Evolutionary conservation across 2,888 invertebrate genomes (phyloP), one percentile per base, ranked within the genome.

Genomic region (Apodemia zela): DNA sequence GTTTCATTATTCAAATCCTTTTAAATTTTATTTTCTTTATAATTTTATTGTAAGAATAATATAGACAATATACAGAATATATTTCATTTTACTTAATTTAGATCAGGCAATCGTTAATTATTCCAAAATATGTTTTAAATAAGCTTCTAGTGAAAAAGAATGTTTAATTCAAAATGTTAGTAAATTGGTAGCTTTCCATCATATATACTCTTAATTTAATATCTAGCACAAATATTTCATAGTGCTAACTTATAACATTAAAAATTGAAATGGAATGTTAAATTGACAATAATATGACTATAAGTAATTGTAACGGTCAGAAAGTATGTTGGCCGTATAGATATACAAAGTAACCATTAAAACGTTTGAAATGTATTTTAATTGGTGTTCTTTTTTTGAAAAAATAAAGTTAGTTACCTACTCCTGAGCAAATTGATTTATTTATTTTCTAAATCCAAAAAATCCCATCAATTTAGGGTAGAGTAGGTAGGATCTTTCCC

Each of bases 301-400:
- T 66, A 54, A 54, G 13, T 71, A 73, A 71, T 65, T 61, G 38
- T 61, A 61, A 66, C 65, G 66, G 66, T 65, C 67, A 66, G 67
- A 61, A 49, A 59, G 58, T 42, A 47, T 59, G 57, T 54, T 51
- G 75, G 69, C 76, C 78, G 79, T 75, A 77, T 74, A 62, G 62
- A 68, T 82, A 78, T 82, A 82, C 80, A 81, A 78, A 72, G 73
- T 79, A 82, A 78, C 75, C 74, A 70, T 81, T 79, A 81, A 80
- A 85, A 87, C 81, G 87, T 84, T 83, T 82, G 82, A 83, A 82
- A 80, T 85, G 84, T 87, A 82, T 89, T 87, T 85, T 82, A 84
- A 85, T 88, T 87, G 86, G 85, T 89, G 89, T 77, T 85, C 88
- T 87, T 82, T 85, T 87, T 82, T 86, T 84, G 79, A 84, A 90